phyloP scores from a whole-genome alignment of 2,797 vertebrate species.

The Sphenopsis melanotis region DNA sequence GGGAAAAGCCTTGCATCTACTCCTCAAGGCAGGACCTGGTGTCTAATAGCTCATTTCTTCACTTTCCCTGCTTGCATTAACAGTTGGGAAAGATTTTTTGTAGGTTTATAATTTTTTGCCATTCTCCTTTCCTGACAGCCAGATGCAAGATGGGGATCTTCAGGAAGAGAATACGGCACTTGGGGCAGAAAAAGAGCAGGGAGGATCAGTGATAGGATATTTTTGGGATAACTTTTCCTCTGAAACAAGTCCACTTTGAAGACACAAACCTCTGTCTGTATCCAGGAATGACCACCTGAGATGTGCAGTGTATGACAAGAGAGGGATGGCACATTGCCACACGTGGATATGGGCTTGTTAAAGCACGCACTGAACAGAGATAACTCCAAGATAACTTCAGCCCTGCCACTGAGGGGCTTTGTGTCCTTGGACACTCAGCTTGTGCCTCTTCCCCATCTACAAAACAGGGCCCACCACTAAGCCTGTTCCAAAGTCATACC shows the following conservation, averaged over 20 bases:
- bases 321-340: background rate
- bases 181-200: accelerated
- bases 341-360: background rate
- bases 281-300: background rate
- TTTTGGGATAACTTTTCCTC: background rate
- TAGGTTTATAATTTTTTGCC: background rate
- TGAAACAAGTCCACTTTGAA: background rate
- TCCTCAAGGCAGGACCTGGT: background rate
- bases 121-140: background rate
- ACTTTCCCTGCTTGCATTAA: background rate
- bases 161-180: background rate
- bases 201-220: accelerated
- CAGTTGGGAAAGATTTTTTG: background rate
- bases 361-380: background rate
- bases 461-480: background rate
- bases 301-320: background rate
- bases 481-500: background rate
- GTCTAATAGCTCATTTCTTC: background rate
- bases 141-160: background rate
- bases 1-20: background rate
- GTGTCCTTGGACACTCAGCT: background rate
- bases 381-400: background rate
- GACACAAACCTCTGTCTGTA: background rate
- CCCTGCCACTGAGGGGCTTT: background rate
- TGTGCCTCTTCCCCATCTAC: background rate